phyloP scores from a whole-genome alignment of 2,888 invertebrate species.

The Dichetophora obliterata region DNA sequence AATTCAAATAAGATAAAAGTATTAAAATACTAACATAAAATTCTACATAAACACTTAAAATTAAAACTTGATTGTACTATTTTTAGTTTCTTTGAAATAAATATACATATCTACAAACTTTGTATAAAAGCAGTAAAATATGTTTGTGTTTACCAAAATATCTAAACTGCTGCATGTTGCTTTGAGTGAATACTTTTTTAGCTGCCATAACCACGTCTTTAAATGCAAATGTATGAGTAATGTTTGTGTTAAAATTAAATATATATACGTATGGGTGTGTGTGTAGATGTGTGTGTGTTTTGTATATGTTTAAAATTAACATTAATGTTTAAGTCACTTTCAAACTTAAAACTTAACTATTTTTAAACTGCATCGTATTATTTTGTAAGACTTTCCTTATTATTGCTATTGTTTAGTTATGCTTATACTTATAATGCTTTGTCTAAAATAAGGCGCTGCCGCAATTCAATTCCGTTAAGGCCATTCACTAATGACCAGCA shows the following conservation, averaged over 20 bases:
- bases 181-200: conserved; percentile 19
- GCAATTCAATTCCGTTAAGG: conserved; percentile 21
- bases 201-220: neutral
- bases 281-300: neutral
- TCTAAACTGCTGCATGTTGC: neutral
- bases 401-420: conserved; percentile 22
- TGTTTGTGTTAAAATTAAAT: neutral
- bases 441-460: conserved; percentile 41
- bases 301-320: conserved; percentile 8
- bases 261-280: neutral
- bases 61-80: conserved; percentile 38
- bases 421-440: neutral
- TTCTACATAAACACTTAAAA: conserved; percentile 9
- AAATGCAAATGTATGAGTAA: neutral
- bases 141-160: neutral
- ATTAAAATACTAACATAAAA: conserved; percentile 12
- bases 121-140: neutral
- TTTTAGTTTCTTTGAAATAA: conserved; percentile 43
- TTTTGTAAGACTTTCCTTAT: conserved; percentile 41
- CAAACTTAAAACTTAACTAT: conserved; percentile 25
- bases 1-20: conserved; percentile 21
- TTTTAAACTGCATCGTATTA: conserved; percentile 40
- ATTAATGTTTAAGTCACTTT: conserved; percentile 33
- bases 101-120: conserved; percentile 4
- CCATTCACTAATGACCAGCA: conserved; percentile 41